phyloP scores from a whole-genome alignment of 2,888 invertebrate genomes.

The Schizaphis graminum region DNA sequence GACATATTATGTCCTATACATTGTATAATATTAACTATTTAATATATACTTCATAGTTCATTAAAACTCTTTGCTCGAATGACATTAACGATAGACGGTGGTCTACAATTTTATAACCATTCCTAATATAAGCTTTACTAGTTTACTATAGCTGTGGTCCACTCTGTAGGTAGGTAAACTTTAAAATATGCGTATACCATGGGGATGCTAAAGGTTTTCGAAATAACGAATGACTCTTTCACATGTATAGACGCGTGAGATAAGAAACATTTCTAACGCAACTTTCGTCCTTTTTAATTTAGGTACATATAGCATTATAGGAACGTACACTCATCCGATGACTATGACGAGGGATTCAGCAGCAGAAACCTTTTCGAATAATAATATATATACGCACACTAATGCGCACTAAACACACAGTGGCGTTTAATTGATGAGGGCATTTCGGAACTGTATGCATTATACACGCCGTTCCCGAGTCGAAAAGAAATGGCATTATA shows the following conservation, averaged over 20 bases:
- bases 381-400: neutral
- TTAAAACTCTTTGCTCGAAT: neutral
- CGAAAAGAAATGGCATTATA: constrained; percentile 49
- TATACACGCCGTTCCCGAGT: neutral
- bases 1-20: neutral
- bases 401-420: neutral
- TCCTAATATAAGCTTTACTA: neutral
- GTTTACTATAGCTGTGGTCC: neutral
- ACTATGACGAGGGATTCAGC: neutral
- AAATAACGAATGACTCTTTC: neutral
- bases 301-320: neutral
- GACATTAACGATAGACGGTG: neutral
- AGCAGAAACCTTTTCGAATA: neutral
- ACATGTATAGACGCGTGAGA: neutral
- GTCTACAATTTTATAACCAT: neutral
- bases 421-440: constrained; percentile 60
- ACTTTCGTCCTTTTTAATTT: neutral
- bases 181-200: neutral
- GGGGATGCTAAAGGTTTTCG: neutral
- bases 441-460: constrained; percentile 21
- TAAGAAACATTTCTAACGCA: neutral
- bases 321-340: neutral
- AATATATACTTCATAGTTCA: neutral
- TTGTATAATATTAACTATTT: neutral
- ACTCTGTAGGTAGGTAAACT: neutral